Base-by-base conservation (phyloP, 2,113 vertebrate genomes). In the Grantiella picta region DNA sequence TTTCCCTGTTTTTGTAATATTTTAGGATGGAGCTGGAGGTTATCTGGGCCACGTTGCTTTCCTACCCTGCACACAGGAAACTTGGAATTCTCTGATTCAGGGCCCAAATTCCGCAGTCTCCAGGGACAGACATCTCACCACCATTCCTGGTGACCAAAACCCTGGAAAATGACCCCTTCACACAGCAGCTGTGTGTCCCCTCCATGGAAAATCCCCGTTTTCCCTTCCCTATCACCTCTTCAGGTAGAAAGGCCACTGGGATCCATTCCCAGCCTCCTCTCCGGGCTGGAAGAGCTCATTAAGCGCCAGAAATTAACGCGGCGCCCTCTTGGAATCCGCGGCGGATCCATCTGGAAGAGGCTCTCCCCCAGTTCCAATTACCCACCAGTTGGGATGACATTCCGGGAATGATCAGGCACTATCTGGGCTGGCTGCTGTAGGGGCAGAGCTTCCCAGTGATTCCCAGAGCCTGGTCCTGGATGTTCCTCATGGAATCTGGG, bases 161-260 rank as follows among this genome's bases (percentile, higher is more conserved):
- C 44, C 27, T 45, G 71, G 57, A 19, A 45, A 19, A 53, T 0
- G 7, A 8, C 13, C 44, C 45, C 16, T 54, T 35, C 40, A 0
- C 0, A 11, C 7, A 4, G 15, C 35, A 27, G n/a, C 61, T 7
- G 1, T 9, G 40, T 29, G 2, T 57, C 3, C 0, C 10, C 31
- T 64, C 64, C 59, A 8, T 0, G 35, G 52, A 61, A 75, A 52
- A 80, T 19, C 18, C 22, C 4, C 6, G 3, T 35, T 29, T 66
- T 57, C 13, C 25, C 31, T 23, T 35, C 42, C 14, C 21, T 6
- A 2, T 23, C 33, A 5, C 7, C 10, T 8, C 2, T 2, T 36
- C 2, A 33, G 24, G 36, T n/a, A 31, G 38, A 42, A 24, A 31
- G 5, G 42, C 29, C 15, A 1, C 16, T 5, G 15, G 73, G 68